Base-by-base conservation (phyloP, 1,140 invertebrate genomes). In the Drosophila mojavensis region DNA sequence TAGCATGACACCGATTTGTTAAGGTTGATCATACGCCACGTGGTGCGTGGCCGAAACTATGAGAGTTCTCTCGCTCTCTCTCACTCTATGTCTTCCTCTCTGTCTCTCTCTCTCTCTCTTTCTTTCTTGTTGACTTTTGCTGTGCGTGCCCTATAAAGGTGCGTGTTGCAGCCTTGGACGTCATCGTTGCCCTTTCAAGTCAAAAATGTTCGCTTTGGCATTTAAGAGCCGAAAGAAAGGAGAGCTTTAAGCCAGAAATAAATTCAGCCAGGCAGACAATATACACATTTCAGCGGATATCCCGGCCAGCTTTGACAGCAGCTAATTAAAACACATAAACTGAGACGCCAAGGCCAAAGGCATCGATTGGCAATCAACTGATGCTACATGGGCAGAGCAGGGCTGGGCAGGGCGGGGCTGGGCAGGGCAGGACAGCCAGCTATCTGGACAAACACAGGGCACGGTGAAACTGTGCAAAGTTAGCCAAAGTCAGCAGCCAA, bases 1-100 rank as follows among this genome's bases (percentile, higher is more conserved):
- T 86, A 77, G 79, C 83, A 86, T 82, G 83, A 82, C 83, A 79
- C 76, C 79, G 83, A 82, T 86, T 88, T 86, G 62, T 70, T 70
- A 28, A 50, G 65, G 85, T 88, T 81, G 59, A 65, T 68, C 65
- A 76, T 81, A 76, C 71, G 82, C 72, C 73, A 59, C 62, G 72
- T 71, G 66, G 65, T 50, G 39, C 47, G 30, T 26, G 5, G 47
- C 20, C 20, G 10, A 39, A 41, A 39, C 33, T 56, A 30, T 36
- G 51, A 33, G 28, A 54, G 15, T 6, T 41, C 63, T 39, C 15
- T 71, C 51, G 48, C 28, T 39, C 54, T 1, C 9, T 10, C 11
- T 13, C 17, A 24, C 20, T 24, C 20, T 24, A 2, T 24, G 20
- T 39, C 13, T 71, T 43, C 45, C 28, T 39, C 54, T n/a, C n/a